Conservation (phyloP, 2,113 vertebrate genomes). For the Leptobrachium ailaonicum region DNA sequence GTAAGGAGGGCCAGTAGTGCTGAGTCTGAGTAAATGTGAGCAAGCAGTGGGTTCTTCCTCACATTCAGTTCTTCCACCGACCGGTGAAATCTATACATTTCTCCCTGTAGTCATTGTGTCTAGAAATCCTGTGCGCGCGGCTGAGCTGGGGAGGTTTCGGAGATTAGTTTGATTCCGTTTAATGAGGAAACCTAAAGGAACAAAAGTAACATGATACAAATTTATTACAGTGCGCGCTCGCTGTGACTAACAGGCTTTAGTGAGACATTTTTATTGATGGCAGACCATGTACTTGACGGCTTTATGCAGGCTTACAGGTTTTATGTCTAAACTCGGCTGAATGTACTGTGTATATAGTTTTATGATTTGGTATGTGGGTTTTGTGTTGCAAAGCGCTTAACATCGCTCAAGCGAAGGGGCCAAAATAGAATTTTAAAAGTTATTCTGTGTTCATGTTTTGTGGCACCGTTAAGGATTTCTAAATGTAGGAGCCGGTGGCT, state of each 20-base stretch:
- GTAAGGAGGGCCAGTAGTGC: no score
- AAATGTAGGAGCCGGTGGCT: no score
- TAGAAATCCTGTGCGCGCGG: background rate
- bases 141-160: background rate
- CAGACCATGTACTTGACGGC: background rate
- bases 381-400: no score
- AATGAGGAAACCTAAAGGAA: background rate
- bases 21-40: no score
- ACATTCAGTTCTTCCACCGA: no score
- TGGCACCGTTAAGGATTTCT: no score
- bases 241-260: conserved; percentile 1
- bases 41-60: no score
- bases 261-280: background rate
- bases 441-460: no score
- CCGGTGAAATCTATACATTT: background rate
- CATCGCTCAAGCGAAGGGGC: no score
- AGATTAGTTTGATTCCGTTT: background rate
- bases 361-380: no score
- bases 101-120: background rate
- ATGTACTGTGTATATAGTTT: background rate
- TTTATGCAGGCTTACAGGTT: background rate
- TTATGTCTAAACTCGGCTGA: background rate
- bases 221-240: background rate
- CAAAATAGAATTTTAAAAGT: no score
- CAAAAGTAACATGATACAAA: background rate